Percentiles rank a stretch among this genome's conserved stretches.
These are phyloP conservation scores for Temnothorax rugatulus DNA, from an alignment of 2,888 invertebrate genomes.

Conservation along the genomic window DNA sequence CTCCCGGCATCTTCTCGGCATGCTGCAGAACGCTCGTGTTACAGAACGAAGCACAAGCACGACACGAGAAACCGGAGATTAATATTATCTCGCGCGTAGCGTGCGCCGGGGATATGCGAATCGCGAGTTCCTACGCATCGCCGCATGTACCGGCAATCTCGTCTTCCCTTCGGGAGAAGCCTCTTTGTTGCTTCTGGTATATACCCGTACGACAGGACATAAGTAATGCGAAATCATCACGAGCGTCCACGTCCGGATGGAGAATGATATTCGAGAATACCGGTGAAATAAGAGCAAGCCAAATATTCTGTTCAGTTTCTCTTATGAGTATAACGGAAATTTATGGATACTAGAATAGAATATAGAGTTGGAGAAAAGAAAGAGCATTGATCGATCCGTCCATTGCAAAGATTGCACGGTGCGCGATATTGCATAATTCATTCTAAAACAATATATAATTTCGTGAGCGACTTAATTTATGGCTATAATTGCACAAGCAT, in stretches of 20 bases:
- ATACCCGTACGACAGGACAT: neutral
- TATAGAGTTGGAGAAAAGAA: neutral
- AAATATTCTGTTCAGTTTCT: neutral
- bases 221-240: conserved; percentile 48
- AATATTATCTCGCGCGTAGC: conserved; percentile 76
- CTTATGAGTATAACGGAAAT: neutral
- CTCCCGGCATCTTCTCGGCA: conserved; percentile 33
- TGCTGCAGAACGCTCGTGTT: conserved; percentile 61
- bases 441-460: neutral
- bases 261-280: conserved; percentile 7
- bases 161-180: conserved; percentile 41
- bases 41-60: conserved; percentile 68
- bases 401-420: neutral
- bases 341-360: neutral
- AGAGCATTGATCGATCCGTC: neutral
- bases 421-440: neutral
- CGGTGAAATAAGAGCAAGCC: conserved; percentile 25
- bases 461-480: conserved; percentile 17
- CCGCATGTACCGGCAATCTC: conserved; percentile 49
- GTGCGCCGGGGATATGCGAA: conserved; percentile 48
- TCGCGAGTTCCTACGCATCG: conserved; percentile 57
- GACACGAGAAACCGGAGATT: conserved; percentile 76
- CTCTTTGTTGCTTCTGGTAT: conserved; percentile 59
- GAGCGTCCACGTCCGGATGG: conserved; percentile 29
- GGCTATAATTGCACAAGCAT: neutral